Base-by-base conservation (phyloP, 2,113 vertebrate genomes). In the Lepisosteus oculatus region DNA sequence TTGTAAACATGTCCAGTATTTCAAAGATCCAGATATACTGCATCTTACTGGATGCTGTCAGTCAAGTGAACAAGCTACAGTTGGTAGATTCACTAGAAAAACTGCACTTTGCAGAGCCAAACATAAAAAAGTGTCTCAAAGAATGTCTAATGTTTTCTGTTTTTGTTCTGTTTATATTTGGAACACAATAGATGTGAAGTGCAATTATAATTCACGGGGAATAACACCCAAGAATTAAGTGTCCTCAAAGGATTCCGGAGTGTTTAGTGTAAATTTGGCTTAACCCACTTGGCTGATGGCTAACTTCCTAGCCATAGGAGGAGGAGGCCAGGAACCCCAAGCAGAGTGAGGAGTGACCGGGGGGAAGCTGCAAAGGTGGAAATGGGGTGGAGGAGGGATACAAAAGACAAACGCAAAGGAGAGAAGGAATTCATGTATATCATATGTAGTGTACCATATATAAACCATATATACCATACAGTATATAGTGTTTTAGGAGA, bases 1-100 rank as follows among this genome's bases (percentile, higher is more conserved):
- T 79, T 85, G 79, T 84, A 84, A 87, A 85, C 80, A 79, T 74
- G 72, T 77, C 75, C 80, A 71, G 81, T 77, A 80, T 77, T 85
- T 87, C 80, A 85, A 75, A 73, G 80, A 82, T 73, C 12, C 69
- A 81, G 75, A 75, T 83, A 77, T 63, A 9, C 65, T 69, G 77
- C 74, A 72, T 85, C n/a, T 42, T 81, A 70, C 76, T 0, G 3
- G 73, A 71, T 78, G 45, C 44, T 79, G 59, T 73, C 61, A 68
- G 51, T 76, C 55, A 74, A 61, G 51, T 15, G 5, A n/a, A 43
- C 62, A 15, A 51, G 54, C 55, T 54, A 56, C 43, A 66, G 45
- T 51, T 57, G 61, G 42, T 45, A 55, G 8, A 61, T 72, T 65
- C 6, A 43, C 68, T 0, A 54, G 44, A 54, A 54, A 66, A 67